Evolutionary conservation across 2,797 vertebrate species (phyloP).

Genomic region (Semotilus atromaculatus): DNA sequence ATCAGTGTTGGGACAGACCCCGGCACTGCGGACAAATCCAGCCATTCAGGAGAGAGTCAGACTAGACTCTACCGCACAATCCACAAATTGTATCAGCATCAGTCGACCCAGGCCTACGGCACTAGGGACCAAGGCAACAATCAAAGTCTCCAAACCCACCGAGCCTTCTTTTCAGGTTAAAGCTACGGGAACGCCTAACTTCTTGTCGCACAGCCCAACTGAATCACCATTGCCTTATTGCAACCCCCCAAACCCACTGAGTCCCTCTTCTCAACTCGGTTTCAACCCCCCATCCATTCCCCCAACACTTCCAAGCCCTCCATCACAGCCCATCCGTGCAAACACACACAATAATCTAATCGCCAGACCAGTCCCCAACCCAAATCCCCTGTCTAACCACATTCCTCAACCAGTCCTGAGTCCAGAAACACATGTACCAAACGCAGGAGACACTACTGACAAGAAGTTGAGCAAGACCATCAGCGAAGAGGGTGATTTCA

Average conservation of each 20-base stretch:
- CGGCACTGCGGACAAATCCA: not conserved
- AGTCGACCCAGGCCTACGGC: constrained; percentile 74
- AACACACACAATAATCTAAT: constrained; percentile 49
- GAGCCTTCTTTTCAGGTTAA: constrained; percentile 62
- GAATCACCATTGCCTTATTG: constrained; percentile 67
- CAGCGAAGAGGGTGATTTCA: constrained; percentile 74
- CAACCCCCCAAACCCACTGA: constrained; percentile 66
- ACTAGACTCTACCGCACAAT: constrained; percentile 42
- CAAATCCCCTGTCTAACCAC: constrained; percentile 6
- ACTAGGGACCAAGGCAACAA: constrained; percentile 68
- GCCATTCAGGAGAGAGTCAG: constrained; percentile 33
- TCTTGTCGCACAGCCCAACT: constrained; percentile 70
- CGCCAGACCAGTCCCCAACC: constrained; percentile 52
- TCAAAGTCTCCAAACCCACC: constrained; percentile 60
- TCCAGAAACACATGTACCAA: constrained; percentile 60
- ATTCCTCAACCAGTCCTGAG: constrained; percentile 43
- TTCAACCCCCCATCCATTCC: constrained; percentile 21
- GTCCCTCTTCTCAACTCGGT: constrained; percentile 53
- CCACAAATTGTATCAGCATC: constrained; percentile 66
- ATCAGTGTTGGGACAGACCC: not conserved
- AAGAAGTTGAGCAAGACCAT: constrained; percentile 63
- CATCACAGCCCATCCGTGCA: constrained; percentile 29
- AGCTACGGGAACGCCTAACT: constrained; percentile 66
- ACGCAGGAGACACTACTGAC: constrained; percentile 56
- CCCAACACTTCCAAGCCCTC: constrained; percentile 44